Evolutionary conservation across 2,888 invertebrate species (phyloP), one percentile per base, ranked within the genome.

Genomic region (Drepanosiphum platanoidis): DNA sequence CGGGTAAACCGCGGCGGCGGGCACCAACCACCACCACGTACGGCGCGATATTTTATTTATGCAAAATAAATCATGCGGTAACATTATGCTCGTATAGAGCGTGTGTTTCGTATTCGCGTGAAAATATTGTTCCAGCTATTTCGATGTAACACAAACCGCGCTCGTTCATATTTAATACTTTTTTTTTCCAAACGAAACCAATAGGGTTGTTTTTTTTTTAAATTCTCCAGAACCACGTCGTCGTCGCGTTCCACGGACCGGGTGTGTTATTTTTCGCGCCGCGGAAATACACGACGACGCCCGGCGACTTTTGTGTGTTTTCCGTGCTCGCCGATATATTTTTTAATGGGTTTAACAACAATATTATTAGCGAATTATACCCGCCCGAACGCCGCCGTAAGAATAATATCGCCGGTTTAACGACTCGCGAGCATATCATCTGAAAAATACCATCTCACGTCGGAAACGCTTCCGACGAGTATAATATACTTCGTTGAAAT

Each of bases 131-230:
- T 79, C 13, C n/a, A 32, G 15, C 32, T 30, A 64, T 39, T 77
- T 46, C 9, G 5, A 15, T 9, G 9, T 18, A 30, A 27, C 61
- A 61, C 32, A 34, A 9, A n/a, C n/a, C n/a, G 36, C n/a, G 39
- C 39, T 61, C 36, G 61, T 61, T 39, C 61, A 77, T 77, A 77
- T 61, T 77, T 61, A 39, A 77, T 61, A 27, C 22, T 22, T 61
- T 61, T n/a, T n/a, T n/a, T n/a, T n/a, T n/a, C 9, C 9, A 61
- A 61, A 61, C 27, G n/a, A 61, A 18, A 61, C 27, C 9, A 9
- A 27, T 9, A n/a, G 27, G 61, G n/a, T n/a, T n/a, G n/a, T n/a
- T n/a, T n/a, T n/a, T 61, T n/a, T 61, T 61, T 27, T 27, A 1
- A 61, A 1, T 61, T 61, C 13, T 42, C 18, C 52, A 22, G 22